phyloP scores from a whole-genome alignment of 2,888 invertebrate species.

The Cryptus viduatorius region DNA sequence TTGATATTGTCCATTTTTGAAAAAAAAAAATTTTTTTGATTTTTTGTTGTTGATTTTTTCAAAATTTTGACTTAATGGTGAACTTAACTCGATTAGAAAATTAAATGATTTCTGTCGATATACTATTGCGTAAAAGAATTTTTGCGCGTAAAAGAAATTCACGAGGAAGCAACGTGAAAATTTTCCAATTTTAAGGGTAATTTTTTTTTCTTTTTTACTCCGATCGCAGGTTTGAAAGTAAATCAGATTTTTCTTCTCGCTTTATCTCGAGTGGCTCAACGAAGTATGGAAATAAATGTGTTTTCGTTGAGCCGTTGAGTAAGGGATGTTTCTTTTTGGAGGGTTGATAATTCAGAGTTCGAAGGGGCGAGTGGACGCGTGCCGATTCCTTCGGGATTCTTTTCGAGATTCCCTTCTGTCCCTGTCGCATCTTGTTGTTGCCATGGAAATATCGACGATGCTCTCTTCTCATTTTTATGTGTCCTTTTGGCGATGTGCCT shows the following conservation, averaged over 20 bases:
- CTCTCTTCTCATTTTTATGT: not conserved
- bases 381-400: slow-evolving; percentile 59
- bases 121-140: too few relatives aligned
- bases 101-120: too few relatives aligned
- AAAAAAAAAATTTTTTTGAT: too few relatives aligned
- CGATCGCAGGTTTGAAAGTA: slow-evolving; percentile 1
- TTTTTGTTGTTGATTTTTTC: too few relatives aligned
- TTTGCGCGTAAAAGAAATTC: too few relatives aligned
- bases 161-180: too few relatives aligned
- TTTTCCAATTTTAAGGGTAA: not conserved
- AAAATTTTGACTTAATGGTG: too few relatives aligned
- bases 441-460: slow-evolving; percentile 57
- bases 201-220: not conserved
- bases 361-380: slow-evolving; percentile 23
- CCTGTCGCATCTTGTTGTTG: slow-evolving; percentile 40
- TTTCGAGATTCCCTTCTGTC: not conserved
- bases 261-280: slow-evolving; percentile 54
- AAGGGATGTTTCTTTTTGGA: slow-evolving; percentile 30
- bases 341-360: slow-evolving; percentile 30
- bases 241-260: slow-evolving; percentile 58
- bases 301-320: slow-evolving; percentile 57
- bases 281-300: slow-evolving; percentile 67
- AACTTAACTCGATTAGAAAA: too few relatives aligned
- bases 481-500: not conserved
- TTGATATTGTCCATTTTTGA: too few relatives aligned